Conservation (phyloP, 2,797 vertebrate species). For the Melanotaenia nigrans region DNA sequence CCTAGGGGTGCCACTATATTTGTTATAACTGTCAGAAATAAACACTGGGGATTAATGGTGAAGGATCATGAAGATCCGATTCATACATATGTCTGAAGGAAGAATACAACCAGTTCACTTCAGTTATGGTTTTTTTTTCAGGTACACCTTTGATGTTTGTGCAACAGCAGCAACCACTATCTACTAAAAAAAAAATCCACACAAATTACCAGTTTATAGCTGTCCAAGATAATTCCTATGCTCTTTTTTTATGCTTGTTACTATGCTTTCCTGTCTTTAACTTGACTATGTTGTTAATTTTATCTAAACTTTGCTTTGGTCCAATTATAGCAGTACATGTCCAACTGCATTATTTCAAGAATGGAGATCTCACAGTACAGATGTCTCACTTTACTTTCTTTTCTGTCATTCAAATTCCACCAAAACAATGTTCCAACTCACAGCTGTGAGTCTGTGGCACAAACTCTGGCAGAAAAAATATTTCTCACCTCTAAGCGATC, state of each 20-base stretch:
- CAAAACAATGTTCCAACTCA: slow-evolving; percentile 43
- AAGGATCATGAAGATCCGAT: neutral
- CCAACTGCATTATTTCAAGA: neutral
- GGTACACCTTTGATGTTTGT: neutral
- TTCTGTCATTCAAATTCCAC: slow-evolving; percentile 41
- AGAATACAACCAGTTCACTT: slow-evolving; percentile 3
- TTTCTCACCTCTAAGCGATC: slow-evolving; percentile 60
- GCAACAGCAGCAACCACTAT: neutral
- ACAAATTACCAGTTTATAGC: neutral
- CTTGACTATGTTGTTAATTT: neutral
- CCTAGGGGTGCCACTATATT: neutral
- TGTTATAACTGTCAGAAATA: neutral
- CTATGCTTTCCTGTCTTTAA: neutral
- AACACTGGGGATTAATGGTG: neutral
- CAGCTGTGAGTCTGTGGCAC: slow-evolving; percentile 45
- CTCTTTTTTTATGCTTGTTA: neutral
- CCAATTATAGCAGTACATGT: slow-evolving; percentile 13
- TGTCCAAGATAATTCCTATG: neutral
- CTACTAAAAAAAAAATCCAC: neutral
- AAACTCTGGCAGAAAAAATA: slow-evolving; percentile 58
- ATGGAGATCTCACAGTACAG: slow-evolving; percentile 24
- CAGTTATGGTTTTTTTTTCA: neutral
- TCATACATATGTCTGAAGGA: slow-evolving; percentile 16
- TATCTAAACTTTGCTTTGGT: neutral
- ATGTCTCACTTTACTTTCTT: slow-evolving; percentile 28